Evolutionary conservation across 1,140 invertebrate genomes (phyloP).

Genomic region (Neuroterus valhalla): DNA sequence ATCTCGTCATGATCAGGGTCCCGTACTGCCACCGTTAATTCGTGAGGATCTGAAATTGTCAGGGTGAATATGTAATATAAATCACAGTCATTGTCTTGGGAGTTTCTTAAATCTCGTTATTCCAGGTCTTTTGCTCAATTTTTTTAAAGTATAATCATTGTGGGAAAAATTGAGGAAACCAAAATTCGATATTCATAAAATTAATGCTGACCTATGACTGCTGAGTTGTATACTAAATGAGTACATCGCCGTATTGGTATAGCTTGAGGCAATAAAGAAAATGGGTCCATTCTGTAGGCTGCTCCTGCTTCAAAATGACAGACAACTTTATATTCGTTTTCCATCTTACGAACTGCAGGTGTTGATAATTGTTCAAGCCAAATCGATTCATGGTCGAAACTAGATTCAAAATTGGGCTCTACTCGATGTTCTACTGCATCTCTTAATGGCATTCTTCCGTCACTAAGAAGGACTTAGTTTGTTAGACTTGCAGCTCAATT

Average conservation of each 20-base stretch:
- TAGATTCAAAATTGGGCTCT: constrained; percentile 65
- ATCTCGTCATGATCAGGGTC: constrained; percentile 77
- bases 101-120: neutral
- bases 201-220: constrained; percentile 73
- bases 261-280: constrained; percentile 80
- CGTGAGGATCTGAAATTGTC: constrained; percentile 77
- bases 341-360: constrained; percentile 61
- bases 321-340: constrained; percentile 73
- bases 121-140: too few relatives aligned
- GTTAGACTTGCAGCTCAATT: neutral
- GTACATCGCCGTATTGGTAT: constrained; percentile 85
- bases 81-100: neutral
- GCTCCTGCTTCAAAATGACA: constrained; percentile 83
- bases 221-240: constrained; percentile 88
- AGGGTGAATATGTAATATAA: neutral
- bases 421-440: constrained; percentile 82
- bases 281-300: constrained; percentile 80
- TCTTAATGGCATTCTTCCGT: constrained; percentile 73
- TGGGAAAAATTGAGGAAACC: too few relatives aligned
- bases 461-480: neutral
- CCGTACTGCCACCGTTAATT: constrained; percentile 76
- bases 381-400: constrained; percentile 65
- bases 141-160: too few relatives aligned
- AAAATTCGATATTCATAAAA: too few relatives aligned
- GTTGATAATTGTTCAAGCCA: constrained; percentile 70